Base-by-base conservation (phyloP, 2,113 vertebrate species). In the Gracilinanus agilis region DNA sequence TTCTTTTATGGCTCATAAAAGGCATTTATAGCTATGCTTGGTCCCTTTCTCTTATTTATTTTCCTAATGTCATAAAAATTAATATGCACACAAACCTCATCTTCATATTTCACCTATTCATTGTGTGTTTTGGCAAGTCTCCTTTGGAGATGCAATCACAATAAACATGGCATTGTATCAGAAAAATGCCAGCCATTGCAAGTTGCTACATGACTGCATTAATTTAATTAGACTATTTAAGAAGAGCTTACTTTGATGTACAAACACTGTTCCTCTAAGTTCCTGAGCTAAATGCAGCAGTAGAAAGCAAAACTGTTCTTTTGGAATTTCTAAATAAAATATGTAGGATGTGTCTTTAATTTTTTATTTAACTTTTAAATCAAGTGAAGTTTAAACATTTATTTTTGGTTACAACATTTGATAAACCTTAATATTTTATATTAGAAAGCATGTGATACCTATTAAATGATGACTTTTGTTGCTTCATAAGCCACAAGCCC, bases 211-310 rank as follows among this genome's bases (percentile, higher is more conserved):
- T n/a, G 93, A 1, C 83, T 96, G 61, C 67, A 94, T 97, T 96
- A 95, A 96, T 97, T 97, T 97, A 95, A 95, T 98, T 97, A 97
- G 54, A 91, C 93, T 97, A 94, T 96, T 97, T 97, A 97, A 95
- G 53, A 96, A 94, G 93, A 91, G 88, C 67, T 91, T 95, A 89
- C 54, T 98, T 97, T 97, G 61, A 93, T 97, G 89, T 95, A 89
- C 88, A 96, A 93, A 92, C 93, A 93, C 3, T 94, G 5, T 89
- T 96, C 53, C 91, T 92, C 24, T 88, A 93, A 97, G 92, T 88
- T 49, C 29, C 1, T 95, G 49, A 95, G 49, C 90, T 96, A 91
- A 96, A 94, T 97, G 29, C 95, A 89, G n/a, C 58, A 96, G 54
- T 53, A 89, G 53, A 92, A 49, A 54, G 29, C n/a, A 94, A 91